Conservation (phyloP, 2,888 invertebrate species). For the Myathropa florea region DNA sequence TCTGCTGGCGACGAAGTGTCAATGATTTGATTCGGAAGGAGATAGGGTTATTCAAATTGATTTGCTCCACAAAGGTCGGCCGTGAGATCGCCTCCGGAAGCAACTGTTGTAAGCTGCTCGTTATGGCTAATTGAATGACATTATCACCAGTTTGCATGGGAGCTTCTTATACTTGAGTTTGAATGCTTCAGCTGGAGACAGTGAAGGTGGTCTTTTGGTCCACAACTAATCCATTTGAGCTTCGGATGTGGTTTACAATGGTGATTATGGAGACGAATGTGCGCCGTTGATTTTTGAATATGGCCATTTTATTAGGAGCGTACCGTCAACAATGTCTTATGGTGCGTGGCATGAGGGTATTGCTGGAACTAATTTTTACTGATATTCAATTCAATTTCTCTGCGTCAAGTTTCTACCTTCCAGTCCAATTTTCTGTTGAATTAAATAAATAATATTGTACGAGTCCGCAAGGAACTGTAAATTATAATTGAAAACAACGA, state of each 20-base stretch:
- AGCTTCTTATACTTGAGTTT: not conserved
- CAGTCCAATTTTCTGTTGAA: no score
- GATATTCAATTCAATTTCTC: no score
- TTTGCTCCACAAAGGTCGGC: not conserved
- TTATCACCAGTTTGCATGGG: not conserved
- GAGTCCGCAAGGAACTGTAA: no score
- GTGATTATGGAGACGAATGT: not conserved
- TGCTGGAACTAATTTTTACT: no score
- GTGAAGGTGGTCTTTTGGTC: not conserved
- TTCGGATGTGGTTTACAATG: no score
- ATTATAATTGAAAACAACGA: no score
- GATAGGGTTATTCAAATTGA: not conserved
- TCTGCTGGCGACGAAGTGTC: not conserved
- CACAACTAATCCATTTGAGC: not conserved
- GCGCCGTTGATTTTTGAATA: not conserved
- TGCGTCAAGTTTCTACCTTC: no score
- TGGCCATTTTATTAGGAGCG: not conserved
- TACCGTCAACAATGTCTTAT: not conserved
- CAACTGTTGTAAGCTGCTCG: not conserved
- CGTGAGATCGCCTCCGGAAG: not conserved
- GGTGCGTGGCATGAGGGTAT: no score
- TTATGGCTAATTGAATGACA: not conserved
- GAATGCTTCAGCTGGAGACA: no score
- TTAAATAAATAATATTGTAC: no score
- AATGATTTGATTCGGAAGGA: slow-evolving; percentile 5